phyloP scores from a whole-genome alignment of 1,140 invertebrate species.

The Mactra quadrangularis region DNA sequence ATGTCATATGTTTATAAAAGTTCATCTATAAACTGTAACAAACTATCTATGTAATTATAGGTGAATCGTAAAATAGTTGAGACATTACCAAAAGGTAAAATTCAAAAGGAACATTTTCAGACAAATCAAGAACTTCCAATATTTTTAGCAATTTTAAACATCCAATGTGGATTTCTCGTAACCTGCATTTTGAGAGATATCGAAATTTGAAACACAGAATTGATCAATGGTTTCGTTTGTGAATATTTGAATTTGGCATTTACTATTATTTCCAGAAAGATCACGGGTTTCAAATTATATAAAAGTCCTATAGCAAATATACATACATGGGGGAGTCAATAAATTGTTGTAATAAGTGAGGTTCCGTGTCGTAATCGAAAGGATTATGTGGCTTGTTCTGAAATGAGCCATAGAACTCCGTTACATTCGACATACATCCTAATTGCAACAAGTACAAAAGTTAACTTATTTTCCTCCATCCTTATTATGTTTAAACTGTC shows the following conservation, averaged over 20 bases:
- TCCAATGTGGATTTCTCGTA: conserved; percentile 22
- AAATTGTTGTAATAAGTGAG: background rate
- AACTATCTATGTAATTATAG: no score
- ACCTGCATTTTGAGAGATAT: conserved; percentile 30
- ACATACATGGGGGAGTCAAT: background rate
- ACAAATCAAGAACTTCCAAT: conserved; percentile 51
- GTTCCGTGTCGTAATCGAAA: background rate
- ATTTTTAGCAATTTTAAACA: conserved; percentile 12
- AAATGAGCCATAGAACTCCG: conserved; percentile 4
- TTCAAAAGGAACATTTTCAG: conserved; percentile 22
- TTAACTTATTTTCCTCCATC: conserved; percentile 41
- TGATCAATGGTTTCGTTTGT: background rate
- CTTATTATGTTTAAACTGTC: conserved; percentile 7
- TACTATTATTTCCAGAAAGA: background rate
- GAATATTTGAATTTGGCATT: background rate
- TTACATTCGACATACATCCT: conserved; percentile 21
- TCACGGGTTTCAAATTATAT: background rate
- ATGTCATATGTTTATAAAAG: no score
- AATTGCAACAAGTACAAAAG: conserved; percentile 19
- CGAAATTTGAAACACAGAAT: background rate
- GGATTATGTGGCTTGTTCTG: conserved; percentile 20
- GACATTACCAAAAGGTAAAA: conserved; percentile 14
- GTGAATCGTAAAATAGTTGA: conserved; percentile 38
- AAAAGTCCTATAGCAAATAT: no score
- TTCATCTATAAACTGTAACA: no score